Evolutionary conservation across 2,888 invertebrate genomes (phyloP), one percentile per base, ranked within the genome.

Genomic region (Dryococelus australis): DNA sequence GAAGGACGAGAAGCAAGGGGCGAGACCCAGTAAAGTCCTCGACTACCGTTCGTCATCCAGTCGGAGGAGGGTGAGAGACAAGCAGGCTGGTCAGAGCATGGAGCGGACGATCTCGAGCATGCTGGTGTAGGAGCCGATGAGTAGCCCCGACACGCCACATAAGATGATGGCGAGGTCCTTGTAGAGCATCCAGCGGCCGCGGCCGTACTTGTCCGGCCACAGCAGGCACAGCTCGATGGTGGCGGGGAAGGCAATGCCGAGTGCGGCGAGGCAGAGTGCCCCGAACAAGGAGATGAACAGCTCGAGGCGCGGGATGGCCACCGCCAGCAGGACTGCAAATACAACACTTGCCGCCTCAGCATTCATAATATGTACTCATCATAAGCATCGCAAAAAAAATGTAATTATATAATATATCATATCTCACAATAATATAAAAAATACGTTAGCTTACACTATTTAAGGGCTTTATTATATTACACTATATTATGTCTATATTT

Each of bases 191-290:
- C 95, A 93, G 9, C 93, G 92, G 89, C 94, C 94, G 86, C 92
- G 92, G 0, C 95, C 94, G n/a, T 94, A 92, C 10, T 93, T 94
- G 87, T 94, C 93, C 0, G 95, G 94, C 94, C 95, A 97, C 88
- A 95, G 96, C 0, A 97, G 96, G 92, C 96, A 95, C 89, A 96
- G 95, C 91, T 98, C 97, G 90, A 99, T 97, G 89, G 98, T 93
- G 0, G 98, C 98, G 16, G 98, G 98, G 92, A 98, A 97, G 0
- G 97, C 97, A 85, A 99, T 94, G 0, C 98, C 98, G 87, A 98
- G 94, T 0, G 97, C 97, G 0, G 98, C 97, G 84, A 98, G 93
- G 89, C 98, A 97, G 3, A 98, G 94, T 0, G 98, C 98, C n/a
- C 98, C 98, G 88, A 97, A 96, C 85, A 97, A 92, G 0, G 96